These are phyloP conservation scores for Oriolus oriolus DNA, from an alignment of 2,113 vertebrate genomes.

Conservation along the genomic window DNA sequence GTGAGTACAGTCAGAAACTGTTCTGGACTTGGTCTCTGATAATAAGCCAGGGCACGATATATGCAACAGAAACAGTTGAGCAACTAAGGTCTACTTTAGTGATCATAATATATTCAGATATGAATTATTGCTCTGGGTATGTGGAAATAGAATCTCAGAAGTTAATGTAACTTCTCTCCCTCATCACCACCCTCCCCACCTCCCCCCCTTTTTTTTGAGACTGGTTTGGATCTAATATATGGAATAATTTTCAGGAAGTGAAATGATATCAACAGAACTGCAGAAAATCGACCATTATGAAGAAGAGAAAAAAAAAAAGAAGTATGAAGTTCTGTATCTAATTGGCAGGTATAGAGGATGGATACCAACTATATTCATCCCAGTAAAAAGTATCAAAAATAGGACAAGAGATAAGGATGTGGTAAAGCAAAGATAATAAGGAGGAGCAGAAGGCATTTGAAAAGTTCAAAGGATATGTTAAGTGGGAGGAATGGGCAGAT, in stretches of 20 bases:
- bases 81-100: conserved; percentile 1
- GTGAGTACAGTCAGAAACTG: not conserved
- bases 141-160: conserved; percentile 58
- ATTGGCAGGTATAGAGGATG: conserved; percentile 44
- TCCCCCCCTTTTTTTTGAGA: not conserved
- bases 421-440: conserved; percentile 37
- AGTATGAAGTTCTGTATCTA: conserved; percentile 42
- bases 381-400: conserved; percentile 32
- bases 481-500: conserved; percentile 23
- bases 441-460: conserved; percentile 40
- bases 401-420: conserved; percentile 20
- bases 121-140: conserved; percentile 40
- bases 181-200: too few relatives aligned
- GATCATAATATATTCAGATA: conserved; percentile 66
- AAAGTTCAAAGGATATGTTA: conserved; percentile 62
- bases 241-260: conserved; percentile 48
- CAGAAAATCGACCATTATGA: conserved; percentile 34
- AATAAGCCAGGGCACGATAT: not conserved
- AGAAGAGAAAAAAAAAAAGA: not conserved
- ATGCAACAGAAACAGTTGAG: not conserved
- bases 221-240: conserved; percentile 47
- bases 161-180: not conserved
- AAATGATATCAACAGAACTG: conserved; percentile 51
- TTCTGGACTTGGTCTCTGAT: not conserved
- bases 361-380: conserved; percentile 21